These are phyloP conservation scores for Grallaria varia DNA, from an alignment of 2,113 vertebrate genomes.

Conservation along the genomic window DNA sequence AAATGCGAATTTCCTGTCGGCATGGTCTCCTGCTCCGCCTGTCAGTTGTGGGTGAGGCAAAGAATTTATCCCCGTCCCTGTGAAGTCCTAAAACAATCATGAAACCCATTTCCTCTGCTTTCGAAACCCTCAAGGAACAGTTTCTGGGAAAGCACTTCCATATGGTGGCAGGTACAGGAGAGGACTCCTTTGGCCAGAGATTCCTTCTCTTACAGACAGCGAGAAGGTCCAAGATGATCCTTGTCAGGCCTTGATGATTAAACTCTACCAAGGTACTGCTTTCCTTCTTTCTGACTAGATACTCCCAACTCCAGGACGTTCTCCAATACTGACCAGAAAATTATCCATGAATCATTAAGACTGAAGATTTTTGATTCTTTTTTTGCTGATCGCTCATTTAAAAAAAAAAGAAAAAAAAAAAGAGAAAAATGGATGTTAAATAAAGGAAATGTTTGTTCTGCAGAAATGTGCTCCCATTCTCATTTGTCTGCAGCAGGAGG, in stretches of 20 bases:
- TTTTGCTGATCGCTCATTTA: not conserved
- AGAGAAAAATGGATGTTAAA: not conserved
- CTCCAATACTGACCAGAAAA: not conserved
- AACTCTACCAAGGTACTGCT: not conserved
- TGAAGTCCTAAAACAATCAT: constrained; percentile 67
- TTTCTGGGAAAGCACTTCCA: constrained; percentile 74
- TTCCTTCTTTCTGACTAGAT: not conserved
- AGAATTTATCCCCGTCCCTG: constrained; percentile 54
- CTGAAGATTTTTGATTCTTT: not conserved
- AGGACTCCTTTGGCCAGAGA: constrained; percentile 57
- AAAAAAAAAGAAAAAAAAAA: not conserved
- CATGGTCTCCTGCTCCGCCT: constrained; percentile 35
- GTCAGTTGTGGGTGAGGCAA: constrained; percentile 54
- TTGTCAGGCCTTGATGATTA: constrained; percentile 21
- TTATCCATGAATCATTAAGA: not conserved
- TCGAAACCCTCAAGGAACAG: constrained; percentile 59
- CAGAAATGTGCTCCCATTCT: not conserved
- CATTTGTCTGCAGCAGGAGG: not conserved
- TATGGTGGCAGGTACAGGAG: constrained; percentile 66
- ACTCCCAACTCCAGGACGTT: constrained; percentile 29
- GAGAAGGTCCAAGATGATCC: constrained; percentile 32
- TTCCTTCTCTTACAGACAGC: not conserved
- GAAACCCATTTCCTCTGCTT: constrained; percentile 69
- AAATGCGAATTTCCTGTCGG: constrained; percentile 60
- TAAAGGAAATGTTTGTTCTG: not conserved